A percentile compares a stretch with the other conserved stretches of the same genome.
Evolutionary conservation across 2,888 invertebrate species (phyloP).

Genomic region (Papilio protenor): DNA sequence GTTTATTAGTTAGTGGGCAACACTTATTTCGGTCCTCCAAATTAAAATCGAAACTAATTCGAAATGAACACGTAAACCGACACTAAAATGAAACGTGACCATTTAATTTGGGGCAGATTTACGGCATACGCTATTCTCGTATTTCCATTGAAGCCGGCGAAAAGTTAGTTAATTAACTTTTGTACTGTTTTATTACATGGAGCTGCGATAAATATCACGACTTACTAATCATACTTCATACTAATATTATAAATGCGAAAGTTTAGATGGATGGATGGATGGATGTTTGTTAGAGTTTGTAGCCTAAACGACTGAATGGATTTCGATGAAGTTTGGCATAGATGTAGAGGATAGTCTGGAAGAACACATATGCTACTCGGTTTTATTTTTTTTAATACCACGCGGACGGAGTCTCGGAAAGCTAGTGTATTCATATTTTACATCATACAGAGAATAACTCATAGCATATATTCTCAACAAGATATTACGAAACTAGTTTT

Average conservation of each 20-base stretch:
- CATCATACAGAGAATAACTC: background rate
- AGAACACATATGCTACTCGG: too few relatives aligned
- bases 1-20: background rate
- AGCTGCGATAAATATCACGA: background rate
- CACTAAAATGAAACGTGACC: slow-evolving; percentile 33
- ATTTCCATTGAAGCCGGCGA: slow-evolving; percentile 19
- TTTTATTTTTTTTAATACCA: too few relatives aligned
- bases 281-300: too few relatives aligned
- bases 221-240: too few relatives aligned
- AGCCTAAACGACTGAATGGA: too few relatives aligned
- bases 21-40: slow-evolving; percentile 3
- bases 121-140: slow-evolving; percentile 26
- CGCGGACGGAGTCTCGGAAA: too few relatives aligned
- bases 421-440: background rate
- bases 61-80: slow-evolving; percentile 21
- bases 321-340: too few relatives aligned
- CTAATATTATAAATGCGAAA: too few relatives aligned
- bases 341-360: too few relatives aligned
- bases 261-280: too few relatives aligned
- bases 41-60: slow-evolving; percentile 26
- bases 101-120: slow-evolving; percentile 24
- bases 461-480: background rate
- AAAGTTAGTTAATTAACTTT: slow-evolving; percentile 33
- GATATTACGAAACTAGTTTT: background rate
- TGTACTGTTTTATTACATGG: slow-evolving; percentile 21